Percentiles rank a stretch among this genome's conserved stretches.
phyloP scores from a whole-genome alignment of 2,888 invertebrate species.

The Xanthia icteritia region DNA sequence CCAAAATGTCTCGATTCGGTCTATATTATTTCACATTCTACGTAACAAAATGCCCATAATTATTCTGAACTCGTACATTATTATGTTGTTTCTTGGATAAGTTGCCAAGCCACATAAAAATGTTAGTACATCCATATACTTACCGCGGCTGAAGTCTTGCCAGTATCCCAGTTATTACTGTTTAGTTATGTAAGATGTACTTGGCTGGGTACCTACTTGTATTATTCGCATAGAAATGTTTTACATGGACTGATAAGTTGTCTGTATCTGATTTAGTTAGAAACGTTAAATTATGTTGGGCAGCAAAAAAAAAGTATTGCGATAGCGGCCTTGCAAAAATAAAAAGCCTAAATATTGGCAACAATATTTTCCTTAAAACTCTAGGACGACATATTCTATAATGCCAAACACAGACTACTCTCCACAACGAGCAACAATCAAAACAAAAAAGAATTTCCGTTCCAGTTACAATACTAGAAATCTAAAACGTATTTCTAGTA shows the following conservation, averaged over 20 bases:
- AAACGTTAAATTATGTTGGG: not conserved
- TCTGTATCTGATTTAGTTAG: not conserved
- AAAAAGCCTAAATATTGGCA: not conserved
- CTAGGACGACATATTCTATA: not conserved
- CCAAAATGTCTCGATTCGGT: not conserved
- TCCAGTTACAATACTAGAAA: constrained; percentile 37
- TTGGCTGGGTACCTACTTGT: constrained; percentile 7
- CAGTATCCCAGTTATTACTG: constrained; percentile 43
- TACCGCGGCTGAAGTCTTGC: constrained; percentile 19
- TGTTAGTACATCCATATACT: constrained; percentile 28
- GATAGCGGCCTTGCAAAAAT: not conserved
- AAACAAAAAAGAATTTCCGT: constrained; percentile 34
- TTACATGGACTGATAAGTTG: not conserved
- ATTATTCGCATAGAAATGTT: not conserved
- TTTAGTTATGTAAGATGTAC: constrained; percentile 29
- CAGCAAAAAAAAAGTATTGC: not conserved
- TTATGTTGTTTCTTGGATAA: constrained; percentile 32
- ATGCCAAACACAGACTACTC: constrained; percentile 9
- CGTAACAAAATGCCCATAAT: constrained; percentile 40
- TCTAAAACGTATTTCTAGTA: constrained; percentile 45
- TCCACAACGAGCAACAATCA: constrained; percentile 29
- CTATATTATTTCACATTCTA: constrained; percentile 19
- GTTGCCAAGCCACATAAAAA: constrained; percentile 57
- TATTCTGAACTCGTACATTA: constrained; percentile 41
- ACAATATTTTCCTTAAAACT: not conserved